Base-by-base conservation (phyloP, 2,888 invertebrate genomes). In the Aelia acuminata region DNA sequence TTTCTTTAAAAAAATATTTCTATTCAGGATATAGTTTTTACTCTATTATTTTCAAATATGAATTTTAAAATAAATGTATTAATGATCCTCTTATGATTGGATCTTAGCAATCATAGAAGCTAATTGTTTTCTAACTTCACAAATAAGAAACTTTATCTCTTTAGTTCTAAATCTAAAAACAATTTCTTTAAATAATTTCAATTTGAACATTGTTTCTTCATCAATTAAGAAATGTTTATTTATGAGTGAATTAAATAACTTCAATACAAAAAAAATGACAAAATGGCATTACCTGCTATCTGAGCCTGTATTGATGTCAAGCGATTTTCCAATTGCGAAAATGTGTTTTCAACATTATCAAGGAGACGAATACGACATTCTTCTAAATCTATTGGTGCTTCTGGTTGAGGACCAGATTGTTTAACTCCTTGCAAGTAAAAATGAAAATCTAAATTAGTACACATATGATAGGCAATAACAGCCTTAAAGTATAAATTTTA, bases 301-400 rank as follows among this genome's bases (percentile, higher is more conserved):
- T 96, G 95, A 18, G 95, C 94, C 92, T 97, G 97, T 87, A 97
- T 95, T 86, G 95, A 94, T 90, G 95, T 95, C 84, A 97, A 93
- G 70, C 96, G 92, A 1, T 95, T 94, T 92, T 96, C 95, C 50
- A 97, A 94, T 89, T 95, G 93, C 89, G 94, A 94, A 92, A 97
- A 96, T 91, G 95, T 95, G 90, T 96, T 95, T 91, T 95, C 94
- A 88, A 97, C 94, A 91, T 97, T 97, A 47, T 96, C 95, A 90
- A 97, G 93, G 86, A 98, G 93, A 88, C 96, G 95, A 91, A 95
- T 93, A 90, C 96, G 94, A 91, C 97, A 97, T 92, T 95, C 96
- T 84, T 94, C 93, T 84, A 96, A 94, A 92, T 97, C 96, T 88
- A 97, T 97, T 3, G 96, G 95, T 20, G 96, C 96, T 92, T 97